Percentiles rank a stretch among this genome's conserved stretches.
Conservation (phyloP, 2,888 invertebrate species). For the Hydriomena furcata region DNA sequence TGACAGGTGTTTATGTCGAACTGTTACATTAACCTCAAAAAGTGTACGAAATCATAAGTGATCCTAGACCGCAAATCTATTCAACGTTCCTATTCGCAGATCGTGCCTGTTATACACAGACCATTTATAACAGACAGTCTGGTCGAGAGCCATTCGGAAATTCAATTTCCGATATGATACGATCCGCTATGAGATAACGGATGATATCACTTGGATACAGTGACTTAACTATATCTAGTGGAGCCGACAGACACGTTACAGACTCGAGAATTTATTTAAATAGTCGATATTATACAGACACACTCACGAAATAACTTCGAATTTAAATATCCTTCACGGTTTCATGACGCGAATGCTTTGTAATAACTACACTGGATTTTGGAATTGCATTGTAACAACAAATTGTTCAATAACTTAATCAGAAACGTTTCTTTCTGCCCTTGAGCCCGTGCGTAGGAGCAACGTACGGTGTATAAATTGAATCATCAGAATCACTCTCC, state of each 20-base stretch:
- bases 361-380: too few species aligned
- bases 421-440: too few species aligned
- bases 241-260: not conserved
- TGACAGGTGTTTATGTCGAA: too few species aligned
- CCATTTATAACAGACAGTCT: conserved; percentile 68
- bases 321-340: too few species aligned
- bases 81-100: not conserved
- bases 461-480: not conserved
- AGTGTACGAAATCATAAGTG: too few species aligned
- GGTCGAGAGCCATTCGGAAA: conserved; percentile 77
- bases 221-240: conserved; percentile 5
- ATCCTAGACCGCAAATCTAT: not conserved
- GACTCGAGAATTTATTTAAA: conserved; percentile 2
- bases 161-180: conserved; percentile 70
- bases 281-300: too few species aligned
- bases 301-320: too few species aligned
- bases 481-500: not conserved
- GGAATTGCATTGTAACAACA: too few species aligned
- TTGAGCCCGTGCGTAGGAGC: not conserved
- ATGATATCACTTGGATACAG: conserved; percentile 13
- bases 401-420: too few species aligned
- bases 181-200: conserved; percentile 16
- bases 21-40: too few species aligned
- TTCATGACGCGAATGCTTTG: too few species aligned
- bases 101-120: conserved; percentile 21